Base-by-base conservation (phyloP, 2,888 invertebrate genomes). In the Conops quadrifasciatus region DNA sequence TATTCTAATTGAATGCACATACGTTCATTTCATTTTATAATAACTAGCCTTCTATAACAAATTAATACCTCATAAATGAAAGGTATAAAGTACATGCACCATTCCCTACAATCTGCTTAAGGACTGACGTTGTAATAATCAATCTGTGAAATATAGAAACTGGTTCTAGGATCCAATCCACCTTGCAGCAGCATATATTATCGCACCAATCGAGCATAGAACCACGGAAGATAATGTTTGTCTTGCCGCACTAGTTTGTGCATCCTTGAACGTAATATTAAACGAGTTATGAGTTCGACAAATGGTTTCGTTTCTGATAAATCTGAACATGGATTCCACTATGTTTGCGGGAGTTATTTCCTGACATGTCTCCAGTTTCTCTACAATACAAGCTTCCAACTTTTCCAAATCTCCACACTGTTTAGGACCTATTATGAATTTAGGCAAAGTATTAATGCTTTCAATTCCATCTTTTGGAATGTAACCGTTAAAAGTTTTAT, bases 351-450 rank as follows among this genome's bases (percentile, higher is more conserved):
- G 84, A 0, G 84, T 85, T 1, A 83, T 84, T 65, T 85, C 82
- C 0, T 74, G 74, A 64, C 84, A 84, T 16, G 73, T 77, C 66
- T 84, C 85, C 60, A 84, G 67, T 64, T 80, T 82, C 0, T 71
- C 73, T 1, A 85, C 83, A 67, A 85, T 77, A 62, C 86, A 86
- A 0, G 67, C 68, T 73, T 84, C 81, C 7, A 86, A 76, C 2
- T 71, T 74, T 43, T 79, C 75, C 36, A 86, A 81, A 36, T 85
- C 85, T 7, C 80, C 75, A 71, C 86, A 86, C 67, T 86, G 82
- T 62, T 85, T 85, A 66, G 88, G 87, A 66, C 89, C 90, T 70
- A 93, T 89, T 4, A 89, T 85, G 15, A 94, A 84, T 66, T 88
- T 85, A 0, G 92, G 90, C 15, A 92, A 78, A 67, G 84, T 83